Percentiles rank a stretch among this genome's conserved stretches.
Evolutionary conservation across 2,113 vertebrate species (phyloP).

Genomic region (human): DNA sequence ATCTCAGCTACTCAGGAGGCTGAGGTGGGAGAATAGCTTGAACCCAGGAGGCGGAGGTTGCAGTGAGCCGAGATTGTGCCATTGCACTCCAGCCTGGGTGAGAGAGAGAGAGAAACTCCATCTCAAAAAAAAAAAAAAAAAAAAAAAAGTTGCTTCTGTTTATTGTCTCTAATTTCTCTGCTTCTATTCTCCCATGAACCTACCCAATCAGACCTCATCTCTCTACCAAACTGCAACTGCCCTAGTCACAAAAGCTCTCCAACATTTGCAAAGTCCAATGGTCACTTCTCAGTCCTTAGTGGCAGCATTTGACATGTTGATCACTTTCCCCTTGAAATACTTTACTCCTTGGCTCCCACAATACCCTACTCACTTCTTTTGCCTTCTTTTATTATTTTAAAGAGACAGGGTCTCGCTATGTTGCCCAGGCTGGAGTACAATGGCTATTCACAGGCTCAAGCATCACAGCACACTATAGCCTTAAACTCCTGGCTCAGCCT

Average conservation of each 20-base stretch:
- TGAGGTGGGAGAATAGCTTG: too few species aligned
- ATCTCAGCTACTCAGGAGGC: too few species aligned
- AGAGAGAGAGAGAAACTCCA: too few species aligned
- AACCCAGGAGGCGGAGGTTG: too few species aligned
- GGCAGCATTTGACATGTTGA: background rate
- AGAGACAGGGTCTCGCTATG: background rate
- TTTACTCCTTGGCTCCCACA: constrained; percentile 3
- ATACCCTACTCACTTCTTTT: background rate
- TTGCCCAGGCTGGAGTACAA: background rate
- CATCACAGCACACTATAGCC: background rate
- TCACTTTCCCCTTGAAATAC: background rate
- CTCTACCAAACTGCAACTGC: background rate
- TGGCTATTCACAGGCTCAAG: background rate
- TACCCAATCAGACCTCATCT: background rate
- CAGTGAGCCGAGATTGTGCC: too few species aligned
- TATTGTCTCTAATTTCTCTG: background rate
- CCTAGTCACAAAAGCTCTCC: background rate
- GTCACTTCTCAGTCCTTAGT: background rate
- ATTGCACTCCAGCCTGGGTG: too few species aligned
- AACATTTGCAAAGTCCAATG: background rate
- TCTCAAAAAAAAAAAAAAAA: too few species aligned
- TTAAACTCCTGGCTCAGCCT: background rate
- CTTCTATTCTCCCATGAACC: background rate
- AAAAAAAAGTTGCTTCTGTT: background rate
- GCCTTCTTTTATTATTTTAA: background rate